Evolutionary conservation across 2,797 vertebrate species (phyloP), one percentile per base, ranked within the genome.

Genomic region (Acanthurus leucopareius): DNA sequence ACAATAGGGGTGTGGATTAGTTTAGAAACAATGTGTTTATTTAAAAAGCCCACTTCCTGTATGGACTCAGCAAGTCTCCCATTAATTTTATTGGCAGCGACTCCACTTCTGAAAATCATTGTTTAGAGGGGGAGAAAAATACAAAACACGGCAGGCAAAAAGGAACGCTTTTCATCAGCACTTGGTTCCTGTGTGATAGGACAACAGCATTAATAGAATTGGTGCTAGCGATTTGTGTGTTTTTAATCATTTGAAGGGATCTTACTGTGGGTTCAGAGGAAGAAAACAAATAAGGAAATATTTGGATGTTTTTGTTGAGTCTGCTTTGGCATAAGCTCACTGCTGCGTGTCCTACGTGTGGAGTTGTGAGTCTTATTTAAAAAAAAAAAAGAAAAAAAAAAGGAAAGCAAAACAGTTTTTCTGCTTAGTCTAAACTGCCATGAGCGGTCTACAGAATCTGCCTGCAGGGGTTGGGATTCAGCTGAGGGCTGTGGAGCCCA

Each of bases 21-120:
- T 95, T 95, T 95, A 86, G 93, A 96, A 96, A 96, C 95, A 96
- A 96, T 96, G 95, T 95, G 94, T 96, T 96, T 95, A 95, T 96
- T 95, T 96, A 93, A 95, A 96, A 94, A 94, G 93, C 84, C 78
- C 84, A 88, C 94, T 95, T 96, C 95, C 95, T 94, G 94, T 91
- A 94, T 92, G 92, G 86, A 95, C 94, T 95, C 90, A 90, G 94
- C 93, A 91, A 90, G 90, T 92, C 91, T 94, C 88, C 94, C 94
- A 95, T 95, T 95, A 94, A 95, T 96, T 95, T 94, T 92, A 94
- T 93, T 94, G 92, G 93, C 91, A 80, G 92, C 76, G 64, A 90
- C 91, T 91, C 89, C 85, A 83, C 85, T 91, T 91, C 82, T 91
- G 90, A 93, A 95, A 95, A 95, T 95, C 93, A 93, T 94, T 95